A percentile compares a stretch with the other conserved stretches of the same genome.
Evolutionary conservation across 2,888 invertebrate genomes (phyloP).

Genomic region (Lamellibrachia columna): DNA sequence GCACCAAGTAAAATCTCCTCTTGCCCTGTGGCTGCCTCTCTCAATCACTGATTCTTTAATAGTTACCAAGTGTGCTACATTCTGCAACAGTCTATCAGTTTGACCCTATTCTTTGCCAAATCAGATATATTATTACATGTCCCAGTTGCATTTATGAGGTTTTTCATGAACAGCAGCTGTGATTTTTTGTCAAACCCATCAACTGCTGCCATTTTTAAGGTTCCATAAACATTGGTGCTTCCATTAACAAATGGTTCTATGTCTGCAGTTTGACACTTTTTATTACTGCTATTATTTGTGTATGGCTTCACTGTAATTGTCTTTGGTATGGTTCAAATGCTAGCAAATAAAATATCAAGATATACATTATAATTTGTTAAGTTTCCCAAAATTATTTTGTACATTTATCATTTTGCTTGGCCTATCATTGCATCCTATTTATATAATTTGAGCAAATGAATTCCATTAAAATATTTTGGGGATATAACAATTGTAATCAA

Average conservation of each 20-base stretch:
- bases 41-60: background rate
- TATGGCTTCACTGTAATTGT: background rate
- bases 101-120: background rate
- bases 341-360: no score
- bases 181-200: background rate
- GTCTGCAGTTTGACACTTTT: background rate
- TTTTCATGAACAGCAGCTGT: background rate
- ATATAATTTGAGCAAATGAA: no score
- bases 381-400: no score
- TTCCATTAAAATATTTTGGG: no score
- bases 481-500: no score
- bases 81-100: no score
- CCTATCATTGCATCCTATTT: no score
- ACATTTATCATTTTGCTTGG: no score
- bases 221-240: constrained; percentile 3
- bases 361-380: no score
- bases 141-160: background rate
- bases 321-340: background rate
- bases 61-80: no score
- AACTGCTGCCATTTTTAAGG: background rate
- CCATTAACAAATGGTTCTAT: background rate
- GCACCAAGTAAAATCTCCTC: background rate
- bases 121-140: background rate
- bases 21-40: background rate
- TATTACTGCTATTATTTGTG: background rate